phyloP scores from a whole-genome alignment of 2,113 vertebrate species.

The Apeltes quadracus region DNA sequence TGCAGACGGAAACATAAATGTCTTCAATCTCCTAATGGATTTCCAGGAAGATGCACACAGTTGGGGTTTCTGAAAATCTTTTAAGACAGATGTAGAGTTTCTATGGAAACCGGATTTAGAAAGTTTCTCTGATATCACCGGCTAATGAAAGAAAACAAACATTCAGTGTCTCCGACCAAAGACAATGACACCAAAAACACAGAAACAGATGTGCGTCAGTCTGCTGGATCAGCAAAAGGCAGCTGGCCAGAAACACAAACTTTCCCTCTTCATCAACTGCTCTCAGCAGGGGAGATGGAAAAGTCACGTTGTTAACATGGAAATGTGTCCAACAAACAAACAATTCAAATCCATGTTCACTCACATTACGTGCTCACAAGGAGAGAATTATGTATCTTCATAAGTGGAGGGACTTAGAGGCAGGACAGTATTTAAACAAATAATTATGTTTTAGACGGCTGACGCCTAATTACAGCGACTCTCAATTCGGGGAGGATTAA shows the following conservation, averaged over 20 bases:
- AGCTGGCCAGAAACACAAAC: constrained; percentile 24
- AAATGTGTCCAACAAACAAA: constrained; percentile 23
- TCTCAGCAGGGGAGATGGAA: constrained; percentile 25
- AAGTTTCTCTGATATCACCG: not conserved
- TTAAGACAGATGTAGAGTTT: not conserved
- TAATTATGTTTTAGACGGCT: not conserved
- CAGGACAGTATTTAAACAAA: not conserved
- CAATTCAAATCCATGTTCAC: not conserved
- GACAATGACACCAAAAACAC: not conserved
- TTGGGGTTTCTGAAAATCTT: constrained; percentile 15
- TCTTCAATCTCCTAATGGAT: constrained; percentile 14
- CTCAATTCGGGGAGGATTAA: not conserved
- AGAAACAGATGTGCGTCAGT: not conserved
- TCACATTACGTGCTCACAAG: not conserved
- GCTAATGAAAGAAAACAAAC: not conserved
- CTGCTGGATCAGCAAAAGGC: constrained; percentile 18
- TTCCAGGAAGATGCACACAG: constrained; percentile 19
- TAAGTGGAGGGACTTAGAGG: not conserved
- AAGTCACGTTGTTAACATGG: constrained; percentile 23
- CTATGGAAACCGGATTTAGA: not conserved
- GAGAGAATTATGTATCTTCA: not conserved
- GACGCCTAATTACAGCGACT: not conserved
- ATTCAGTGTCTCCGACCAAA: constrained; percentile 3
- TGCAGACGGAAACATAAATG: not conserved
- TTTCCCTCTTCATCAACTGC: constrained; percentile 14